Base-by-base conservation (phyloP, 2,797 vertebrate species). In the Myripristis jacobus region DNA sequence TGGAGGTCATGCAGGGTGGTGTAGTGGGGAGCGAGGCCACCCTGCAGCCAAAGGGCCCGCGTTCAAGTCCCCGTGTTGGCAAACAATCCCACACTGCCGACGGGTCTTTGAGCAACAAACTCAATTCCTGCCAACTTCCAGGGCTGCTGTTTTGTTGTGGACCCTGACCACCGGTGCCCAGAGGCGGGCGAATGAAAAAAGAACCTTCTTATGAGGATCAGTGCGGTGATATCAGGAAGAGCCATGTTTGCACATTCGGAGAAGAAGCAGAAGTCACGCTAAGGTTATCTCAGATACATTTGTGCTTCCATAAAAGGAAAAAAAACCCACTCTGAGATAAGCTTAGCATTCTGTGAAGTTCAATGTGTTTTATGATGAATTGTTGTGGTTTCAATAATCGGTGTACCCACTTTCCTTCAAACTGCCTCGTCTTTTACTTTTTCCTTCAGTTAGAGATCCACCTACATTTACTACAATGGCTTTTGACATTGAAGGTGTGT, bases 1-100 rank as follows among this genome's bases (percentile, higher is more conserved):
- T 70, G 51, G 57, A 75, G 70, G 83, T 82, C 24, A 66, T 0
- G 8, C 6, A 29, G 43, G 0, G n/a, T 5, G 27, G 12, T 10
- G 3, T 24, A 19, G 50, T 12, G 38, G 70, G 64, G 52, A 25
- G 48, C 2, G 16, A 7, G 16, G 18, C 44, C n/a, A 18, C 13
- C 18, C 38, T 61, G 11, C 18, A 29, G 31, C 6, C 27, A 29
- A 29, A 29, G 62, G 52, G 36, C 59, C 15, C 21, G 18, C n/a
- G 25, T 46, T 69, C 19, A 31, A 36, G 3, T 11, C 10, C 12
- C 0, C 11, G 43, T 43, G 41, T 47, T 13, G 71, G 41, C 47
- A 48, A 22, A 31, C 29, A 18, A 29, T 13, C 46, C 36, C 1
- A 25, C 18, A 0, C 8, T n/a, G 31, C 10, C 46, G 15, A 29